Conservation (phyloP, 1,140 invertebrate species). For the Neodiprion fabricii region DNA sequence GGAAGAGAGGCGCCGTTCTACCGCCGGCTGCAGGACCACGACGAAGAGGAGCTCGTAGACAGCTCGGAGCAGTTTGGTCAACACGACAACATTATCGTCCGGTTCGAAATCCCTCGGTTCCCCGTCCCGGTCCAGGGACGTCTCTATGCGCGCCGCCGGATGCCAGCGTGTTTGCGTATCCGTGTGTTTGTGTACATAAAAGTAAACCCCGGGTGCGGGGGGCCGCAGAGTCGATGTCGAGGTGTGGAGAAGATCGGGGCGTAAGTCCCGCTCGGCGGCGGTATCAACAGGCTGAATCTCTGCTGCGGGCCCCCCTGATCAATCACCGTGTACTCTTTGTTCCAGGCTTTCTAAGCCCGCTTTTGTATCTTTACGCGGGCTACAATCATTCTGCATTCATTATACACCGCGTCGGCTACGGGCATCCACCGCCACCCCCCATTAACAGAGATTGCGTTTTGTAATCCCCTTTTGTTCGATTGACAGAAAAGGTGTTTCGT, state of each 20-base stretch:
- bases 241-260: not conserved
- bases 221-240: too few species aligned
- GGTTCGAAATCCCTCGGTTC: not conserved
- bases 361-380: conserved; percentile 35
- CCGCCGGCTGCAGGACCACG: too few species aligned
- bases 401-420: conserved; percentile 22
- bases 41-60: not conserved
- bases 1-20: not conserved
- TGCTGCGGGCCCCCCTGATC: conserved; percentile 33
- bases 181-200: not conserved
- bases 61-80: not conserved
- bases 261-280: conserved; percentile 23
- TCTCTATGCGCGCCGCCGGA: not conserved
- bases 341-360: conserved; percentile 42
- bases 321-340: conserved; percentile 44
- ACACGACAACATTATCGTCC: conserved; percentile 3
- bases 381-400: conserved; percentile 36
- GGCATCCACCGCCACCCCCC: conserved; percentile 22
- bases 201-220: not conserved
- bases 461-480: conserved; percentile 33
- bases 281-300: conserved; percentile 46
- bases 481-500: conserved; percentile 24
- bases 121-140: too few species aligned
- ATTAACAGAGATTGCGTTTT: conserved; percentile 43
- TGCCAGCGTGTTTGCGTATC: not conserved